phyloP scores from a whole-genome alignment of 2,888 invertebrate species.

The Agrilus cyanescens region DNA sequence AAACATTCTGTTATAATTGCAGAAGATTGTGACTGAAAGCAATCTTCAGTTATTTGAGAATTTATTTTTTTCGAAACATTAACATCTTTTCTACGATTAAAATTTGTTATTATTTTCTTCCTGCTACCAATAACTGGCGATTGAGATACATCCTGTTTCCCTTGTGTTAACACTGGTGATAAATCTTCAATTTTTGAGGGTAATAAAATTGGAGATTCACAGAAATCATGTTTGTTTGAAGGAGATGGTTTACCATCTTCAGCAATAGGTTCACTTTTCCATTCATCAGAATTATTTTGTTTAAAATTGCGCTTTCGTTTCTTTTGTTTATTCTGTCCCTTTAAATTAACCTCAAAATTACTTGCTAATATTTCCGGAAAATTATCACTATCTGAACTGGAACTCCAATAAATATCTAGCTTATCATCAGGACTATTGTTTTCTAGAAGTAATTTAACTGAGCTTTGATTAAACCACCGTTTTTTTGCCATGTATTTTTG shows the following conservation, averaged over 20 bases:
- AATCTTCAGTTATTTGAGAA: background rate
- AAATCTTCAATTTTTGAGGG: slow-evolving; percentile 11
- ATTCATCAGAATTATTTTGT: too few species aligned
- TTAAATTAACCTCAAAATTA: slow-evolving; percentile 1
- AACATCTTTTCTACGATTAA: slow-evolving; percentile 6
- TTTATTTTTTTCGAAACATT: background rate
- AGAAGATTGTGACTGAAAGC: background rate
- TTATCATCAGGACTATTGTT: slow-evolving; percentile 6
- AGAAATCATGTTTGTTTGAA: slow-evolving; percentile 2
- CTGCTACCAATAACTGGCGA: slow-evolving; percentile 19
- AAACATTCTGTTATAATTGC: too few species aligned
- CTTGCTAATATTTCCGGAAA: background rate
- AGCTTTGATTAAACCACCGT: slow-evolving; percentile 13
- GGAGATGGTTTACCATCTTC: slow-evolving; percentile 1
- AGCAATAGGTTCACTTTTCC: background rate
- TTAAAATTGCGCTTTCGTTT: too few species aligned
- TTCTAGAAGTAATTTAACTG: slow-evolving; percentile 8
- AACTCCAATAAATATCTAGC: slow-evolving; percentile 20
- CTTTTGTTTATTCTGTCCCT: background rate
- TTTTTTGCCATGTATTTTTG: slow-evolving; percentile 8
- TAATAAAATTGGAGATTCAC: slow-evolving; percentile 19
- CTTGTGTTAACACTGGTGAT: slow-evolving; percentile 17
- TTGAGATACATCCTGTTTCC: background rate
- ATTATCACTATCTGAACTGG: slow-evolving; percentile 16
- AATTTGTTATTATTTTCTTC: slow-evolving; percentile 10